Conservation (phyloP, 2,888 invertebrate genomes). For the Erebia ligea region DNA sequence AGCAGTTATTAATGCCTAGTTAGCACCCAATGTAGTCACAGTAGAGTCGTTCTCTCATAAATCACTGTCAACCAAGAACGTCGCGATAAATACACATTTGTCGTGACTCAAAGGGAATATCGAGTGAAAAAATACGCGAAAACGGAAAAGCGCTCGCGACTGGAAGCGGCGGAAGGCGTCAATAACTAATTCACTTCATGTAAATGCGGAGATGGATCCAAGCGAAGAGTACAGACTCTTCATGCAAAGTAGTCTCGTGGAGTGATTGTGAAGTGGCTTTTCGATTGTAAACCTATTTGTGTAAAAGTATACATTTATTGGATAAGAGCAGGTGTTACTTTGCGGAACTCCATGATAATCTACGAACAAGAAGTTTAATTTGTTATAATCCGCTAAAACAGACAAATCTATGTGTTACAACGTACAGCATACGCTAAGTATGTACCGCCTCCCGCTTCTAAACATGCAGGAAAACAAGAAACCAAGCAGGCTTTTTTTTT, state of each 20-base stretch:
- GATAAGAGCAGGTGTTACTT: too few relatives aligned
- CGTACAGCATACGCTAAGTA: too few relatives aligned
- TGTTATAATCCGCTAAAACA: too few relatives aligned
- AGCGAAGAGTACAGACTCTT: not conserved
- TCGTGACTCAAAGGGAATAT: slow-evolving; percentile 35
- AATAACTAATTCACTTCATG: slow-evolving; percentile 14
- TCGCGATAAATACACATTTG: slow-evolving; percentile 42
- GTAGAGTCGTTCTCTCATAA: slow-evolving; percentile 18
- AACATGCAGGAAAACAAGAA: too few relatives aligned
- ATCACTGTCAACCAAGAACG: slow-evolving; percentile 37
- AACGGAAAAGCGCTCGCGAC: not conserved
- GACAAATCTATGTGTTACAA: too few relatives aligned
- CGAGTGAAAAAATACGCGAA: slow-evolving; percentile 33
- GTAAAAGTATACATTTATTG: not conserved
- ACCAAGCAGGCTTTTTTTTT: too few relatives aligned
- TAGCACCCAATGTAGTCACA: not conserved
- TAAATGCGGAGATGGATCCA: not conserved
- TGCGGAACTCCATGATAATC: too few relatives aligned
- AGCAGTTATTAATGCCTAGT: too few relatives aligned
- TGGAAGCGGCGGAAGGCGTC: not conserved
- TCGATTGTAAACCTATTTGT: not conserved
- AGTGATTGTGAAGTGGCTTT: not conserved
- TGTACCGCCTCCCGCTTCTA: too few relatives aligned
- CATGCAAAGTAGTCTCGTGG: not conserved
- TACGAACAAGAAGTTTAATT: too few relatives aligned